Evolutionary conservation across 2,888 invertebrate species (phyloP), one percentile per base, ranked within the genome.

Genomic region (Aspidiotus destructor): DNA sequence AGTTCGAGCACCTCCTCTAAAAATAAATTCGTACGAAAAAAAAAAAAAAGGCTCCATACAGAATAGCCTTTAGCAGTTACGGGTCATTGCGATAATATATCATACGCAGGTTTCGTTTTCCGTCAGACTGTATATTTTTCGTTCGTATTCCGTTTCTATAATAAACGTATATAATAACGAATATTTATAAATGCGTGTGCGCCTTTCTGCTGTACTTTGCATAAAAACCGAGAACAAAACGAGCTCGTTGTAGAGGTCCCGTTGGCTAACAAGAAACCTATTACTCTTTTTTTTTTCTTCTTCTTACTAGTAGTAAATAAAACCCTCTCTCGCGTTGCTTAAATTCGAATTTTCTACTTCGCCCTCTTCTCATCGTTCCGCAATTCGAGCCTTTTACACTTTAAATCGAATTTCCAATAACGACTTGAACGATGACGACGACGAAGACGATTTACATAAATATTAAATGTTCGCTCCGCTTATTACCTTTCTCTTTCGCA

Each of bases 341-440:
- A 58, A 67, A 67, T 67, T 67, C 58, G 67, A 67, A 57, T 67
- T 67, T 67, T 41, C 17, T 40, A 60, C 60, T 52, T 42, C 65
- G 57, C 65, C 48, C 67, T 17, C 40, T 55, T 55, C n/a, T 11
- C 13, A 11, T 10, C 40, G 13, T 54, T 41, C 41, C 58, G 55
- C 55, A 67, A 42, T 67, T 57, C 58, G 58, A 57, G 67, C 67
- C 67, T 67, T 67, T 67, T 67, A 60, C 67, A 67, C 67, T 67
- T 52, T 67, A 67, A 67, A 67, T 67, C 67, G 67, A 67, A 67
- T 67, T 67, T 67, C 67, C 67, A 67, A 67, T 67, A 67, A 67
- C 67, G 58, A 67, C 67, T 67, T 67, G 42, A 67, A 67, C 67
- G 67, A 64, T 41, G 64, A 64, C 54, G 41, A 55, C 41, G 41